Base-by-base conservation (phyloP, 1,140 invertebrate species). In the Drosophila seguyi region DNA sequence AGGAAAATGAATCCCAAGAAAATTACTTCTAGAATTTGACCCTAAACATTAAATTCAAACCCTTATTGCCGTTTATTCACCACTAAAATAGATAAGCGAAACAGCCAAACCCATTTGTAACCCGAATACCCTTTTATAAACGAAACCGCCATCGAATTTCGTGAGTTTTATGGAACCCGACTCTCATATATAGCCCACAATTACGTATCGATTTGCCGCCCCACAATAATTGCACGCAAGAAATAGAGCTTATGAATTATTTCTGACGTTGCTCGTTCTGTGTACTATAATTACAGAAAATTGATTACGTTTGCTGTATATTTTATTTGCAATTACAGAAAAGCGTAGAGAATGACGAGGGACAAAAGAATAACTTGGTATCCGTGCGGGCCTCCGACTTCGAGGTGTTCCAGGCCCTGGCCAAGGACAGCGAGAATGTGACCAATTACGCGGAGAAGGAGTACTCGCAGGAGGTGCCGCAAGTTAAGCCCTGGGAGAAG, bases 341-440 rank as follows among this genome's bases (percentile, higher is more conserved):
- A 94, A 95, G 97, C 53, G 94, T 97, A 59, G 96, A 98, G 85
- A 97, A 97, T 94, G 96, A 96, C 45, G 95, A 97, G 91, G 98
- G 98, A 27, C 96, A 96, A 4, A 97, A 97, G 85, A 99, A 99
- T 93, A 99, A 99, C 93, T 93, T 98, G 81, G 96, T 99, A 18
- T 95, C 95, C 39, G 98, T 99, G 18, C 98, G 97, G 84, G 96
- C 97, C 93, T 97, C 97, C 1, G 98, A 99, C 93, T 99, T 99
- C 94, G 98, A 99, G 94, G 98, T 99, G 39, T 99, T 99, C 93
- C 97, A 99, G 95, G 98, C 98, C 27, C 93, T 99, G 60, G 98
- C 97, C 55, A 98, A 98, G 91, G 98, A 99, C 88, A 97, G 97
- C 91, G 96, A 97, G 93, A 95, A 95, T 78, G 94, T 95, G 57